Conservation (phyloP, 2,113 vertebrate species). For the Hipposideros armiger region DNA sequence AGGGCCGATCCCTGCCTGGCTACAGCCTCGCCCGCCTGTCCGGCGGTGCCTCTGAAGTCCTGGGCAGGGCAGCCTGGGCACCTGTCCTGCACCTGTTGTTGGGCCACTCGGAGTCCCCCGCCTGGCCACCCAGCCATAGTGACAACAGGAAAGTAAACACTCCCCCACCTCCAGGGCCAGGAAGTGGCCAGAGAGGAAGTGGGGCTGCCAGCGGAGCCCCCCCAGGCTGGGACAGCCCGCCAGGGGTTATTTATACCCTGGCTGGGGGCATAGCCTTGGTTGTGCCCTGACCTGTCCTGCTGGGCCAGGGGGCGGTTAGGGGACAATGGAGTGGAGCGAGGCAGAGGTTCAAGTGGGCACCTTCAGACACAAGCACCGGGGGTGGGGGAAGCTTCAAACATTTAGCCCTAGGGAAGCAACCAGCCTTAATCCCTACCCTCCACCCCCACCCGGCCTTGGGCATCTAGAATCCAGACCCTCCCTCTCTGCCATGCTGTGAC, state of each 20-base stretch:
- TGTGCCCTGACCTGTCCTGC: conserved; percentile 3
- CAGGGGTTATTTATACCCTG: conserved; percentile 79
- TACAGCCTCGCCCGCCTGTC: conserved; percentile 56
- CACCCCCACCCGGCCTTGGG: neutral
- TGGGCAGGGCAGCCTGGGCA: conserved; percentile 72
- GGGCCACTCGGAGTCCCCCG: conserved; percentile 71
- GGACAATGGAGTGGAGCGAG: neutral
- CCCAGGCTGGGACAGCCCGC: conserved; percentile 61
- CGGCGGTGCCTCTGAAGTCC: conserved; percentile 74
- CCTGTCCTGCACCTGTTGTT: conserved; percentile 83
- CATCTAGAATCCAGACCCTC: neutral
- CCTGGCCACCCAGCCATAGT: conserved; percentile 75
- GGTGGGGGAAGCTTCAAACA: neutral
- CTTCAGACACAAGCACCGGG: neutral
- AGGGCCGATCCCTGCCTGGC: conserved; percentile 75
- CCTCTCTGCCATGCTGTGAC: neutral
- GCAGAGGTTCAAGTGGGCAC: neutral
- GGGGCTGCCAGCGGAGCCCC: conserved; percentile 75
- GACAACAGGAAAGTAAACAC: conserved; percentile 82
- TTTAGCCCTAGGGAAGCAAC: neutral
- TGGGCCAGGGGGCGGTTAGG: neutral
- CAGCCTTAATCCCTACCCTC: neutral
- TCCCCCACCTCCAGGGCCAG: conserved; percentile 52
- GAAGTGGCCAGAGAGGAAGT: conserved; percentile 78
- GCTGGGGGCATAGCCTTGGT: conserved; percentile 70